Percentiles rank a stretch among this genome's conserved stretches.
Conservation (phyloP, 2,888 invertebrate species). For the Pterostichus madidus region DNA sequence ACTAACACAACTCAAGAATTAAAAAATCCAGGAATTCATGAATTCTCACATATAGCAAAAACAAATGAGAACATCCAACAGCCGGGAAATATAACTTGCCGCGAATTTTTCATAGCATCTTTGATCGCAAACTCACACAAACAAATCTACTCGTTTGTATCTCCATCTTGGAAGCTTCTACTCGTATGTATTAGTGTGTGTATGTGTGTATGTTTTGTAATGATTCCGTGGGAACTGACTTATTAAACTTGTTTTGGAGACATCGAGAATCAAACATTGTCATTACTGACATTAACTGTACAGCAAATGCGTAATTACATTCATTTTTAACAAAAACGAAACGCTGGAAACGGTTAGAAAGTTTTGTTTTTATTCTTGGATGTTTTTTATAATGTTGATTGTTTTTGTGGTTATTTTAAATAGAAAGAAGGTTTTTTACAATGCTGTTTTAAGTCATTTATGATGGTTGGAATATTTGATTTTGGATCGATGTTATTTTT, state of each 20-base stretch:
- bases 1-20: too few relatives aligned
- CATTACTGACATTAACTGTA: conserved; percentile 40
- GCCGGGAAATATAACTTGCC: too few relatives aligned
- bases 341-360: conserved; percentile 45
- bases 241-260: conserved; percentile 52
- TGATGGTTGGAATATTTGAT: not conserved
- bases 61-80: too few relatives aligned
- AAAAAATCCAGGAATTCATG: too few relatives aligned
- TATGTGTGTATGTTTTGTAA: not conserved
- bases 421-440: not conserved
- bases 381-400: not conserved
- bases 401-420: conserved; percentile 25
- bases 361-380: conserved; percentile 40
- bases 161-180: too few relatives aligned
- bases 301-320: conserved; percentile 21
- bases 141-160: too few relatives aligned
- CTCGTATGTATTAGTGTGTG: not conserved
- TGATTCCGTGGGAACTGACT: conserved; percentile 41
- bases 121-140: too few relatives aligned
- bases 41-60: too few relatives aligned
- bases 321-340: conserved; percentile 41
- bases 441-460: too few relatives aligned
- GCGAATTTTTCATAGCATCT: too few relatives aligned
- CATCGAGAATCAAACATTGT: conserved; percentile 54
- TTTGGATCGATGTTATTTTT: not conserved